These are phyloP conservation scores for Andrena fulva DNA, from an alignment of 2,888 invertebrate genomes.

Conservation along the genomic window DNA sequence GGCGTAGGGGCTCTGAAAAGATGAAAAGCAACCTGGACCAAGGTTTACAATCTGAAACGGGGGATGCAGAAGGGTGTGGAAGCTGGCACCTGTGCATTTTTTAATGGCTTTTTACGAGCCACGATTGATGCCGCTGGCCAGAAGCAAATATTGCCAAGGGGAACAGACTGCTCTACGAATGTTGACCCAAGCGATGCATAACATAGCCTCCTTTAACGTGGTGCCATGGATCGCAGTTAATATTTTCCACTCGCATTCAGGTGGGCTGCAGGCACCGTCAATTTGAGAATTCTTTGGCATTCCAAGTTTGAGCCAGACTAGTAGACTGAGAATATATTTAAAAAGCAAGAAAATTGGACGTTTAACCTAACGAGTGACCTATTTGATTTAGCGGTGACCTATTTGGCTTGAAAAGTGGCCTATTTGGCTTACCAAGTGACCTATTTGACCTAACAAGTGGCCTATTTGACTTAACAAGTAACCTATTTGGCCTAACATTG, in stretches of 20 bases:
- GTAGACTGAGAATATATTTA: too few relatives aligned
- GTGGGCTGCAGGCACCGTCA: not conserved
- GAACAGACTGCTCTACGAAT: slow-evolving; percentile 12
- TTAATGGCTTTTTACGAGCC: slow-evolving; percentile 61
- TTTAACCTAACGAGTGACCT: too few relatives aligned
- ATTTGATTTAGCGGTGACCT: too few relatives aligned
- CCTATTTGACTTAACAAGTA: too few relatives aligned
- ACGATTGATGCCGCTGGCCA: slow-evolving; percentile 56
- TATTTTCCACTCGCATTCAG: slow-evolving; percentile 19
- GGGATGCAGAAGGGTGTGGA: slow-evolving; percentile 26
- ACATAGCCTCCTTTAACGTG: slow-evolving; percentile 29
- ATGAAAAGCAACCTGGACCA: slow-evolving; percentile 53
- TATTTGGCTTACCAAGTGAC: too few relatives aligned
- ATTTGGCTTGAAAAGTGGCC: too few relatives aligned
- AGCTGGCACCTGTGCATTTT: slow-evolving; percentile 63
- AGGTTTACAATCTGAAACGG: slow-evolving; percentile 39
- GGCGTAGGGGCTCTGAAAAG: slow-evolving; percentile 12
- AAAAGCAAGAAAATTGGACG: too few relatives aligned
- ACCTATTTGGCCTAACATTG: too few relatives aligned
- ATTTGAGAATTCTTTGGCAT: not conserved
- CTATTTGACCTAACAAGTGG: too few relatives aligned
- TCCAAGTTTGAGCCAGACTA: not conserved
- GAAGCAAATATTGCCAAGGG: slow-evolving; percentile 36
- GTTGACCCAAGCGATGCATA: slow-evolving; percentile 41
- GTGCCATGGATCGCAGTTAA: slow-evolving; percentile 10